Evolutionary conservation across 2,113 vertebrate species (phyloP).

Genomic region (Melanerpes formicivorus): DNA sequence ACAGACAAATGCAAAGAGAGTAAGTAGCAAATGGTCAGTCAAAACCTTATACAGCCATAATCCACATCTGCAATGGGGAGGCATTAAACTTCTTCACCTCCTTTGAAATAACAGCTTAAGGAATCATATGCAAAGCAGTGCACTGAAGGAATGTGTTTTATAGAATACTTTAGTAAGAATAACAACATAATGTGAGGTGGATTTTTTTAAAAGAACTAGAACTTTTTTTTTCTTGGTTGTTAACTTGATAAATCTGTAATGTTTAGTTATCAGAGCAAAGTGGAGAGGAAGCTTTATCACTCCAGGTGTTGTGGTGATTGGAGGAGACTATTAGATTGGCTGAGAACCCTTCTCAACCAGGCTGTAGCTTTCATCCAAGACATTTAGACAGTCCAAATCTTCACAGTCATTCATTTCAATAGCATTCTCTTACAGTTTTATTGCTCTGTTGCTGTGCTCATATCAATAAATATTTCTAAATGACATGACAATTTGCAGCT

Average conservation of each 20-base stretch:
- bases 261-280: not conserved
- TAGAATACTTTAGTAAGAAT: not conserved
- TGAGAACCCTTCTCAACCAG: not conserved
- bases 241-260: not conserved
- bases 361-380: not conserved
- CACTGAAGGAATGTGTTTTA: not conserved
- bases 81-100: not conserved
- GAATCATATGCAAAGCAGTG: not conserved
- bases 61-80: not conserved
- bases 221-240: not conserved
- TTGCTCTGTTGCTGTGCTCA: not conserved
- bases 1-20: not conserved
- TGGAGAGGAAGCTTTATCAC: not conserved
- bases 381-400: conserved; percentile 1
- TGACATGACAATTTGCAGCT: not conserved
- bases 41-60: not conserved
- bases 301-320: not conserved
- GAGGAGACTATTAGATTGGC: not conserved
- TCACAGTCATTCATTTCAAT: conserved; percentile 30
- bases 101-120: not conserved
- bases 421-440: not conserved
- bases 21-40: not conserved
- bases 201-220: not conserved
- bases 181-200: not conserved
- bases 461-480: conserved; percentile 61